phyloP scores from a whole-genome alignment of 2,113 vertebrate genomes.

The Carlito syrichta region DNA sequence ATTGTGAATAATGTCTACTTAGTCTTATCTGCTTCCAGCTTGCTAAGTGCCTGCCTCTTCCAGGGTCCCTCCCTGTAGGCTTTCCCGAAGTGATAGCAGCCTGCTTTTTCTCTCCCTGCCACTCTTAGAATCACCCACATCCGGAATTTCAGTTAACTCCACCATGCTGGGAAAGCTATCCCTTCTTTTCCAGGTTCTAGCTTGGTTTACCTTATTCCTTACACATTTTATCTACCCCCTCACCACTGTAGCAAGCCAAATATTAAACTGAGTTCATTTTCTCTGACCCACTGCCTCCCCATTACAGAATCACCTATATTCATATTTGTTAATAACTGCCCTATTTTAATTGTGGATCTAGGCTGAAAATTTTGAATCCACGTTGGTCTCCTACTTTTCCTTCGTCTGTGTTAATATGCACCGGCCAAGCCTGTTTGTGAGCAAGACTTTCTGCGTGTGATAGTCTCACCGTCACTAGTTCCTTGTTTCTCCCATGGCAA shows the following conservation, averaged over 20 bases:
- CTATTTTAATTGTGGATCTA: not conserved
- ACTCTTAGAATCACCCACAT: not conserved
- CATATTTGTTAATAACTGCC: not conserved
- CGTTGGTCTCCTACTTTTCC: not conserved
- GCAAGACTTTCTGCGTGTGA: not conserved
- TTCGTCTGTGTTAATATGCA: not conserved
- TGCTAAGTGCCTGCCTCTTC: not conserved
- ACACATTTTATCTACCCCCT: not conserved
- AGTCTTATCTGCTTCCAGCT: not conserved
- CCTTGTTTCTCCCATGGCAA: not conserved
- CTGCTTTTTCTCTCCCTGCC: not conserved
- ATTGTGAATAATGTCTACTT: no score
- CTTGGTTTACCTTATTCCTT: not conserved
- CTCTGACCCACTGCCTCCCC: not conserved
- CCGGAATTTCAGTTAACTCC: not conserved
- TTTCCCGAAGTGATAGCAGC: not conserved
- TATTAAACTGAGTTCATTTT: not conserved
- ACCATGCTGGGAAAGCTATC: not conserved
- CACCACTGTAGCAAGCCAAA: not conserved
- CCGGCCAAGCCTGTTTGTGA: not conserved
- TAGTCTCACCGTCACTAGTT: not conserved
- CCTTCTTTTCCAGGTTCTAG: not conserved
- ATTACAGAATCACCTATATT: not conserved
- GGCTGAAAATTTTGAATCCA: not conserved
- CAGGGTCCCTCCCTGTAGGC: not conserved